Conservation (phyloP, 2,113 vertebrate genomes). For the Anseranas semipalmata region DNA sequence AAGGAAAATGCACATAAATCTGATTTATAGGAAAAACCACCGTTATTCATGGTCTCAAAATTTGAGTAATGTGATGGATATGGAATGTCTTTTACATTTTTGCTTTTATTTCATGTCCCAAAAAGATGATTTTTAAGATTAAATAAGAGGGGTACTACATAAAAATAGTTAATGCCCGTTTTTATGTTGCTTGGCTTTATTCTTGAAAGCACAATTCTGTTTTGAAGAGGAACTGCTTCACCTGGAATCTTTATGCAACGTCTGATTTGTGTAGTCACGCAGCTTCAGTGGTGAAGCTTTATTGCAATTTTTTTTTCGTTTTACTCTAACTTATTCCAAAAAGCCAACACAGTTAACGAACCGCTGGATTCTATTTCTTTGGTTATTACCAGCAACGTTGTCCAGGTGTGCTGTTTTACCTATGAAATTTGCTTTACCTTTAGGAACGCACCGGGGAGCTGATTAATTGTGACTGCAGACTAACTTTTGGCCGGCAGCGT, state of each 20-base stretch:
- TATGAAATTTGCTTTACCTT: not conserved
- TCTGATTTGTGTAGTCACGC: not conserved
- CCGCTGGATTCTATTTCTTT: not conserved
- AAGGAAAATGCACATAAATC: not conserved
- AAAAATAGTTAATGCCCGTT: not conserved
- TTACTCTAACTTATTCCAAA: not conserved
- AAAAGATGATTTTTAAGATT: not conserved
- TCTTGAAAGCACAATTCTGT: not conserved
- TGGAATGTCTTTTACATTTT: not conserved
- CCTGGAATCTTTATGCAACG: not conserved
- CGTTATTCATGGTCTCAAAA: not conserved
- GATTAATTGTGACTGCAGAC: not conserved
- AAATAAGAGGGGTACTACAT: not conserved
- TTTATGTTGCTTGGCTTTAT: not conserved
- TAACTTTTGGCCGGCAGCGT: not conserved
- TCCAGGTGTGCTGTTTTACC: not conserved
- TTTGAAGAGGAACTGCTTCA: not conserved
- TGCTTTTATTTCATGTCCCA: not conserved
- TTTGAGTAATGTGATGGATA: not conserved
- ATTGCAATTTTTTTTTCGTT: not conserved
- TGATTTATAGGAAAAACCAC: not conserved
- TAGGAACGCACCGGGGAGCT: not conserved
- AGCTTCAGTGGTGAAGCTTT: not conserved
- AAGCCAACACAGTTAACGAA: not conserved
- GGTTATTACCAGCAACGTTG: not conserved